Percentiles rank a stretch among this genome's conserved stretches.
These are phyloP conservation scores for Chascanopsetta lugubris DNA, from an alignment of 2,113 vertebrate genomes.

Conservation along the genomic window DNA sequence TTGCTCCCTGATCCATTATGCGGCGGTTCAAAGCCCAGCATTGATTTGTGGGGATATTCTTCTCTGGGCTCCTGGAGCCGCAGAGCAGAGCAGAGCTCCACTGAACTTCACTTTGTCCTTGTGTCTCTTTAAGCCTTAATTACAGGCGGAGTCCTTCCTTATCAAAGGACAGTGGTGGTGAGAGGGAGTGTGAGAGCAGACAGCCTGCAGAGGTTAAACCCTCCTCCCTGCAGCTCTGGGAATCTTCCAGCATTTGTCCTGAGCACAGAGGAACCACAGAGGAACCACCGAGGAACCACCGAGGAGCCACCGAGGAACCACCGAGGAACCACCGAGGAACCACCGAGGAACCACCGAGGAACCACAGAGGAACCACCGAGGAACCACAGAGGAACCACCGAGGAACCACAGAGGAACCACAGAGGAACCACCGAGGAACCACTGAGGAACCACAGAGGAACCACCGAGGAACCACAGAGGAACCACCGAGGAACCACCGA, in stretches of 20 bases:
- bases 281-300: too few species aligned
- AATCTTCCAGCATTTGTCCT: constrained; percentile 37
- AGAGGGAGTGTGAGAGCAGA: constrained; percentile 24
- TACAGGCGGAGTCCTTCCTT: constrained; percentile 34
- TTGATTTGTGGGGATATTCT: constrained; percentile 29
- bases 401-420: too few species aligned
- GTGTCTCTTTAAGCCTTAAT: constrained; percentile 40
- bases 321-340: too few species aligned
- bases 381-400: too few species aligned
- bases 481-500: too few species aligned
- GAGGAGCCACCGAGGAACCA: too few species aligned
- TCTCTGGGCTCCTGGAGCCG: background rate
- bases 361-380: too few species aligned
- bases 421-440: too few species aligned
- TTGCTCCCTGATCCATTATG: background rate
- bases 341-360: too few species aligned
- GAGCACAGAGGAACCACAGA: constrained; percentile 3
- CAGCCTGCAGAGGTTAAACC: constrained; percentile 34
- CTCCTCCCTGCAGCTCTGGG: background rate
- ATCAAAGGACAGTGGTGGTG: constrained; percentile 34
- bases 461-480: too few species aligned
- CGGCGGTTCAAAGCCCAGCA: constrained; percentile 18
- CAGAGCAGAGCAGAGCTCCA: constrained; percentile 28
- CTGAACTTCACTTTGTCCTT: constrained; percentile 39
- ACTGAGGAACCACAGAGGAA: too few species aligned